A percentile compares a stretch with the other conserved stretches of the same genome.
Evolutionary conservation across 2,113 vertebrate species (phyloP).

Genomic region (Thalassoma bifasciatum): DNA sequence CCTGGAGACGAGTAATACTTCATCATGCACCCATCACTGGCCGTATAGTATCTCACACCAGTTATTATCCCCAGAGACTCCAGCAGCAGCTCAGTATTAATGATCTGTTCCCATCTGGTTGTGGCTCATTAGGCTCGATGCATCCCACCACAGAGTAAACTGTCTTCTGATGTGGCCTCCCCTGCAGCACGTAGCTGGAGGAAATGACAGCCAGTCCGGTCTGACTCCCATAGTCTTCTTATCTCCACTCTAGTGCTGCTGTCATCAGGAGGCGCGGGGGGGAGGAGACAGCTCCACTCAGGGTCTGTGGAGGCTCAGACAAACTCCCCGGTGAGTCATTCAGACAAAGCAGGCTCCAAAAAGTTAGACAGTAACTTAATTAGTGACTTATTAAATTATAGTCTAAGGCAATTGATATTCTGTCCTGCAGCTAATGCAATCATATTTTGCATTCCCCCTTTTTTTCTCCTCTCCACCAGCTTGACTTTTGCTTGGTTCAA

Average conservation of each 20-base stretch:
- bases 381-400: conserved; percentile 80
- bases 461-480: conserved; percentile 52
- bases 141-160: conserved; percentile 33
- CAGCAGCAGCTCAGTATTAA: conserved; percentile 57
- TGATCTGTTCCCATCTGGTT: conserved; percentile 62
- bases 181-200: conserved; percentile 43
- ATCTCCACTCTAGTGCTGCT: conserved; percentile 51
- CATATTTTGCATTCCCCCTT: conserved; percentile 70
- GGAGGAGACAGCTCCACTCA: conserved; percentile 28
- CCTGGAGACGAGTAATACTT: background rate
- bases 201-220: conserved; percentile 55
- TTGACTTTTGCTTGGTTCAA: conserved; percentile 72
- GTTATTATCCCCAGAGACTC: conserved; percentile 42
- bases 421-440: conserved; percentile 79
- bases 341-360: conserved; percentile 65
- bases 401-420: conserved; percentile 78
- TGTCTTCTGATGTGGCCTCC: conserved; percentile 45
- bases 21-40: conserved; percentile 22
- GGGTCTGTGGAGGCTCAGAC: conserved; percentile 41
- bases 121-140: conserved; percentile 60
- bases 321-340: conserved; percentile 66
- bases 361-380: conserved; percentile 79
- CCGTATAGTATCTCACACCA: conserved; percentile 24
- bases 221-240: conserved; percentile 46
- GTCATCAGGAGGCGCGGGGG: conserved; percentile 30